Conservation (phyloP, 2,888 invertebrate species). For the Cephus sareptanus region DNA sequence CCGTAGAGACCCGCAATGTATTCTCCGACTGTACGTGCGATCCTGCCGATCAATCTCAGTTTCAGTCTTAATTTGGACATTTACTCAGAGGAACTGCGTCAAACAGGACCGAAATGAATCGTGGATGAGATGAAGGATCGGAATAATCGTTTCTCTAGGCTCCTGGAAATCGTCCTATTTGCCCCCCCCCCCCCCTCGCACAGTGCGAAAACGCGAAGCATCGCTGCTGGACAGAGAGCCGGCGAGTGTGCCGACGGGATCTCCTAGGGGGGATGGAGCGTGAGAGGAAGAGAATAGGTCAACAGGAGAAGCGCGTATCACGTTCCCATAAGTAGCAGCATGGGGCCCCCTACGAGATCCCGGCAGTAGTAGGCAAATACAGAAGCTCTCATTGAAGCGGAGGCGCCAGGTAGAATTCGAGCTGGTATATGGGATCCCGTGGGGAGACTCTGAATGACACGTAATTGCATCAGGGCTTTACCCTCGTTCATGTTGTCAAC, state of each 20-base stretch:
- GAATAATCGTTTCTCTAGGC: too few species aligned
- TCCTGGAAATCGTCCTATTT: too few species aligned
- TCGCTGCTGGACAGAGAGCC: too few species aligned
- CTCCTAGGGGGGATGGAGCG: neutral
- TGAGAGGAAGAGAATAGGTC: neutral
- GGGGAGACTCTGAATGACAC: conserved; percentile 44
- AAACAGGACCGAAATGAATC: too few species aligned
- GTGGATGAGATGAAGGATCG: too few species aligned
- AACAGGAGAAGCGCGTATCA: conserved; percentile 43
- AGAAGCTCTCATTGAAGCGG: conserved; percentile 11
- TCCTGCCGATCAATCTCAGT: too few species aligned
- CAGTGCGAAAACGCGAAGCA: neutral
- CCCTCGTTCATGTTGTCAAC: conserved; percentile 5
- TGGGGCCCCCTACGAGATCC: conserved; percentile 29
- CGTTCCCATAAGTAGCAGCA: conserved; percentile 56
- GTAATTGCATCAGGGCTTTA: conserved; percentile 39
- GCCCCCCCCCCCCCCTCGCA: neutral
- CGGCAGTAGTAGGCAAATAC: conserved; percentile 3
- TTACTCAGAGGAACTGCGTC: too few species aligned
- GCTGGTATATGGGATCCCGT: conserved; percentile 31
- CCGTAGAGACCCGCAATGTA: too few species aligned
- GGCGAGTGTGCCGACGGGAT: neutral
- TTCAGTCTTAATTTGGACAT: too few species aligned
- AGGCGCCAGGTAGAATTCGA: conserved; percentile 47
- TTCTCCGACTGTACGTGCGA: too few species aligned